A percentile compares a stretch with the other conserved stretches of the same genome.
Conservation (phyloP, 1,140 invertebrate species). For the Semibalanus balanoides region DNA sequence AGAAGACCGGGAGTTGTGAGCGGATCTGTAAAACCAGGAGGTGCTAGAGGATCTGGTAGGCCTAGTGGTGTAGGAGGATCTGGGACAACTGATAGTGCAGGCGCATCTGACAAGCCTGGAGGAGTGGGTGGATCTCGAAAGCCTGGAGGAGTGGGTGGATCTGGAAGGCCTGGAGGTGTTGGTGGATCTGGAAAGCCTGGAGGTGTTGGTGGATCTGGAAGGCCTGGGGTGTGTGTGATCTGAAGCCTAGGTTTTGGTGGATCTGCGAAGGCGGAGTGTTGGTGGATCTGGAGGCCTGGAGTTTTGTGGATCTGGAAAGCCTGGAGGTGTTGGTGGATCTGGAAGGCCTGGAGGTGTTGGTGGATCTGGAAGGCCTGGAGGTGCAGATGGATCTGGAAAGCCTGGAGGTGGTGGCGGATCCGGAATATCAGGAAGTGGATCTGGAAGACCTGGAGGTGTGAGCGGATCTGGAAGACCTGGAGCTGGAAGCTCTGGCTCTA, state of each 20-base stretch:
- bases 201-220: slow-evolving; percentile 8
- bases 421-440: no score
- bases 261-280: slow-evolving; percentile 7
- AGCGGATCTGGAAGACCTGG: slow-evolving; percentile 17
- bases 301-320: slow-evolving; percentile 5
- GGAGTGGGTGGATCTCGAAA: slow-evolving; percentile 3
- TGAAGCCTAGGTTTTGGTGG: no score
- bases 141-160: slow-evolving; percentile 5
- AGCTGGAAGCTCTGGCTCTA: slow-evolving; percentile 9
- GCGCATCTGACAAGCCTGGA: background rate
- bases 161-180: slow-evolving; percentile 14
- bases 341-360: slow-evolving; percentile 9
- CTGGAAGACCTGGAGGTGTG: slow-evolving; percentile 10
- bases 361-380: background rate
- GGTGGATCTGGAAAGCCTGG: slow-evolving; percentile 9
- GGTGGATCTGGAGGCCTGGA: slow-evolving; percentile 8
- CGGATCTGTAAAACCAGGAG: background rate
- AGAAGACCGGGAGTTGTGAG: slow-evolving; percentile 6
- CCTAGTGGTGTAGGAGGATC: background rate
- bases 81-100: slow-evolving; percentile 10
- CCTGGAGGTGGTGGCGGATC: slow-evolving; percentile 10
- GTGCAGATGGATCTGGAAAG: slow-evolving; percentile 5
- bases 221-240: no score
- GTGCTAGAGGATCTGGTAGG: slow-evolving; percentile 5
- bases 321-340: slow-evolving; percentile 10